Evolutionary conservation across 2,888 invertebrate species (phyloP), one percentile per base, ranked within the genome.

Genomic region (Myopa tessellatipennis): DNA sequence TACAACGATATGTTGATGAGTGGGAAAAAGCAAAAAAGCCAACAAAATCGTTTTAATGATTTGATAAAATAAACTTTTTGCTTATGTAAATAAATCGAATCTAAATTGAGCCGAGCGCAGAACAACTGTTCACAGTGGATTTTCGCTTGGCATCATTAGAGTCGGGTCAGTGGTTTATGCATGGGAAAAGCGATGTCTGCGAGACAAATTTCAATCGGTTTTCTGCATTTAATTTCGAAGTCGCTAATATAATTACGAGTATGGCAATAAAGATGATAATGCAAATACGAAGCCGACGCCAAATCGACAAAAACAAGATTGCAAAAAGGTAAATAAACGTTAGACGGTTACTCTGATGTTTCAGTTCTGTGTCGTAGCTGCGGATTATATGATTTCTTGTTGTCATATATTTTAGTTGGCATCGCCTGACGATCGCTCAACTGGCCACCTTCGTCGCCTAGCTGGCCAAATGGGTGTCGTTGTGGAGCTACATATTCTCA

Each of bases 41-140:
- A 72, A 60, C 18, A 72, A 72, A 58, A 74, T 18, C 67, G 34
- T 61, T 76, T 76, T 76, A 76, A 76, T 76, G 76, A 76, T 61
- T 76, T 70, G 61, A 38, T 69, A 18, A 76, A 76, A 76, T 76
- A 76, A 76, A 76, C 76, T 61, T 26, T 60, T 63, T 60, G 61
- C 38, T 61, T 34, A 52, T 50, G 70, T 76, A 76, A 76, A 76
- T 76, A 76, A 69, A 70, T 58, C 26, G 61, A 61, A 67, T 61
- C 61, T 70, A 76, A 76, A 76, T 70, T 76, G 76, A 76, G 63
- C 52, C 40, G 55, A 74, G 55, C 74, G 67, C 67, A 12, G 68
- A 67, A 68, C 26, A 68, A 67, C 10, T 50, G 60, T 60, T 72
- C 40, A 26, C 18, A 45, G 12, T 3, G 26, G 45, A 68, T 4